phyloP scores from a whole-genome alignment of 2,113 vertebrate species.

The Verasper variegatus region DNA sequence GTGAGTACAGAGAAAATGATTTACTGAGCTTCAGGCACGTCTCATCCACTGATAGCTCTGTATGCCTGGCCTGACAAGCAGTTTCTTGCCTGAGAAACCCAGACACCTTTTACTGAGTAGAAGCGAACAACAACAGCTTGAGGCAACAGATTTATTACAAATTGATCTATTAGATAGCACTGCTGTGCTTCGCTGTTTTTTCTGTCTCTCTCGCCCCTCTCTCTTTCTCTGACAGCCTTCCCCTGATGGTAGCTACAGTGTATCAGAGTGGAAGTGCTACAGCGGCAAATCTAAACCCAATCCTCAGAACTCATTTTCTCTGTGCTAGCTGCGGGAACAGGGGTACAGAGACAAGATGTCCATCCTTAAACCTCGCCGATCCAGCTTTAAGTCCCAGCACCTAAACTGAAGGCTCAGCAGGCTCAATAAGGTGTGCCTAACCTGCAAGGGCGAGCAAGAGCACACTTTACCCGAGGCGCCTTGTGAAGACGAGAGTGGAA shows the following conservation, averaged over 20 bases:
- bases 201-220: conserved; percentile 13
- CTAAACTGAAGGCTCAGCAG: conserved; percentile 54
- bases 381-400: conserved; percentile 39
- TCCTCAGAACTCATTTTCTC: conserved; percentile 81
- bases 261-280: conserved; percentile 80
- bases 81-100: conserved; percentile 79
- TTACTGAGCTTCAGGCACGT: conserved; percentile 63
- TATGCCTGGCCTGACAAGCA: conserved; percentile 73
- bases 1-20: conserved; percentile 69
- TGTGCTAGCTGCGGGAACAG: conserved; percentile 38
- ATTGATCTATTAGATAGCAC: conserved; percentile 86
- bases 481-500: conserved; percentile 39
- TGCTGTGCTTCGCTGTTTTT: conserved; percentile 78
- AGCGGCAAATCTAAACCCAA: conserved; percentile 81
- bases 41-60: conserved; percentile 72
- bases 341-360: conserved; percentile 62
- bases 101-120: conserved; percentile 82
- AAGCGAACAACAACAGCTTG: conserved; percentile 83
- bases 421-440: conserved; percentile 48
- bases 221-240: conserved; percentile 67
- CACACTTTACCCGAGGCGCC: conserved; percentile 49
- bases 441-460: conserved; percentile 79
- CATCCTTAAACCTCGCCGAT: conserved; percentile 69
- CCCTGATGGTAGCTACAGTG: conserved; percentile 73
- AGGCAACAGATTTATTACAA: conserved; percentile 88